These are phyloP conservation scores for Orthosia cruda DNA, from an alignment of 2,888 invertebrate species.

Conservation along the genomic window DNA sequence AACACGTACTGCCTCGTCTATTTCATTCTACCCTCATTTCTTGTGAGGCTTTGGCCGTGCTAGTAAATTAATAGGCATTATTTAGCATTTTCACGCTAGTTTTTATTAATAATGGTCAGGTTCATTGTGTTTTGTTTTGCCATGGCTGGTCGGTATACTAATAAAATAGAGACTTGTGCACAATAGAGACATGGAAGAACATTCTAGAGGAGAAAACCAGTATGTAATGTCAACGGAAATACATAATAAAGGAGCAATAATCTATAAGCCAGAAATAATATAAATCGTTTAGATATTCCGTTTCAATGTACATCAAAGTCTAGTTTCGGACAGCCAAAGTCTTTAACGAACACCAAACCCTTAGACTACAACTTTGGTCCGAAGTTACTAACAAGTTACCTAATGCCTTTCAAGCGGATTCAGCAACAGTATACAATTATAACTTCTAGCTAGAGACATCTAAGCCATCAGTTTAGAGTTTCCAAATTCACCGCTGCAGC, in stretches of 20 bases:
- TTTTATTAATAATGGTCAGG: constrained; percentile 25
- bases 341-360: constrained; percentile 35
- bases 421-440: constrained; percentile 49
- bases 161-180: not conserved
- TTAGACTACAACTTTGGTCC: constrained; percentile 29
- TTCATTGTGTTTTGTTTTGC: constrained; percentile 4
- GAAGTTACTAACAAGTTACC: constrained; percentile 49
- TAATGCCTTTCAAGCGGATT: constrained; percentile 39
- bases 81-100: constrained; percentile 41
- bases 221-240: not conserved
- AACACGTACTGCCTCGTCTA: constrained; percentile 47
- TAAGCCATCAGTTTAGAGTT: constrained; percentile 47
- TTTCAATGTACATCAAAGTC: constrained; percentile 23
- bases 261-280: not conserved
- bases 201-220: not conserved
- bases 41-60: constrained; percentile 24
- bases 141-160: not conserved
- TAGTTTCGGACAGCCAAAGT: constrained; percentile 31
- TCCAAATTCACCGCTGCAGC: constrained; percentile 50
- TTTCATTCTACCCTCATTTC: constrained; percentile 34
- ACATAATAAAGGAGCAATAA: constrained; percentile 14
- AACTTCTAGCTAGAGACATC: constrained; percentile 40
- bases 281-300: constrained; percentile 19
- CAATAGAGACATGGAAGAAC: not conserved
- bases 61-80: constrained; percentile 47